Evolutionary conservation across 1,140 invertebrate genomes (phyloP), one percentile per base, ranked within the genome.

Genomic region (Drosophila azteca): DNA sequence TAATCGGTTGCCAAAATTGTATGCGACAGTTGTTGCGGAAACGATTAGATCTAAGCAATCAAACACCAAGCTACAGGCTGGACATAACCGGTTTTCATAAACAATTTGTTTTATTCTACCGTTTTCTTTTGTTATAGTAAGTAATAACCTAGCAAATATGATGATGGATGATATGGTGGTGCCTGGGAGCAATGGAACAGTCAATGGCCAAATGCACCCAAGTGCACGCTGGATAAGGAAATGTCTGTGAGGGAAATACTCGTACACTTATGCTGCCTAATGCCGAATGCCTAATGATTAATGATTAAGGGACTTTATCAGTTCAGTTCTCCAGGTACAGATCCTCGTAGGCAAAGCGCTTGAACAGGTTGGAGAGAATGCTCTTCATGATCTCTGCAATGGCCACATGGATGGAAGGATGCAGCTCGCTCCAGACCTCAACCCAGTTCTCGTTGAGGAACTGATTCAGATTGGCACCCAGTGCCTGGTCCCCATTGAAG

Each of bases 401-500:
- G 8, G 92, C 92, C 22, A 93, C 90, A 71, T 94, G 94, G 5
- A 95, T 73, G 5, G 93, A 92, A 7, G 94, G 94, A 72, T 94
- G 94, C 22, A 94, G 92, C 67, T 94, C 94, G 31, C 90, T 92
- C 20, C 92, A 92, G 0, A 94, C 93, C 39, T 90, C 92, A 31
- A 90, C 92, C 94, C 94, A 95, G 61, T 94, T 94, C 55, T 94
- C 92, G 67, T 94, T 94, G 6, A 95, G 73, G 73, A 95, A 94
- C 11, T 93, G 77, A 83, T 95, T 94, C 90, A 94, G 93, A 1
- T 93, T 92, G 17, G 92, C 87, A 92, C 94, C 94, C 29, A 96
- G 83, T 22, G 94, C 93, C 50, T 93, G 90, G 69, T 96, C 94
- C 2, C 95, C 95, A 69, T 95, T 94, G 77, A 96, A 96, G 1